phyloP scores from a whole-genome alignment of 2,113 vertebrate species.

The Phyllostomus discolor region DNA sequence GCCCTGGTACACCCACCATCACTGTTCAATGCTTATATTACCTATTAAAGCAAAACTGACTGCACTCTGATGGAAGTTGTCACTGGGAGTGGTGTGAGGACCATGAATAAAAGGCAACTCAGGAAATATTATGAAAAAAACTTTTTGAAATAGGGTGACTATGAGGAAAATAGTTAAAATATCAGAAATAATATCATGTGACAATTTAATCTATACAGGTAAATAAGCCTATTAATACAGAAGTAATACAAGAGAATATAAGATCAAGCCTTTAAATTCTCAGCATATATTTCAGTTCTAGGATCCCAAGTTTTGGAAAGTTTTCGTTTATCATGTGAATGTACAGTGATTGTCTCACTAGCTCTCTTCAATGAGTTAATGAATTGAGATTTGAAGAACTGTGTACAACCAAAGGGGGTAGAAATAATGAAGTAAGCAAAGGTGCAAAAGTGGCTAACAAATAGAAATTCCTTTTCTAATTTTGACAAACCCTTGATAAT shows the following conservation, averaged over 20 bases:
- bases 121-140: not conserved
- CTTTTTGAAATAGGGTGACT: not conserved
- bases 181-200: not conserved
- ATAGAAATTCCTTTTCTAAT: not conserved
- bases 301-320: not conserved
- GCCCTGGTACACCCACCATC: not conserved
- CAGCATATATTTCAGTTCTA: not conserved
- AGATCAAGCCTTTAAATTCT: not conserved
- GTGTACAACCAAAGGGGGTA: not conserved
- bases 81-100: not conserved
- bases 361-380: not conserved
- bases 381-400: not conserved
- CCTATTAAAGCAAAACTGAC: constrained; percentile 40
- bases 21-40: constrained; percentile 7
- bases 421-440: not conserved
- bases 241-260: not conserved
- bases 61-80: constrained; percentile 2
- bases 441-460: not conserved
- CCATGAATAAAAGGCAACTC: not conserved
- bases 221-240: not conserved
- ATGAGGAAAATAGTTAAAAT: not conserved
- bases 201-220: not conserved
- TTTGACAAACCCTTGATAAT: not conserved
- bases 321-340: not conserved
- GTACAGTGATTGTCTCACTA: not conserved